Evolutionary conservation across 2,888 invertebrate species (phyloP).

Genomic region (Scelioninae gen. 2): DNA sequence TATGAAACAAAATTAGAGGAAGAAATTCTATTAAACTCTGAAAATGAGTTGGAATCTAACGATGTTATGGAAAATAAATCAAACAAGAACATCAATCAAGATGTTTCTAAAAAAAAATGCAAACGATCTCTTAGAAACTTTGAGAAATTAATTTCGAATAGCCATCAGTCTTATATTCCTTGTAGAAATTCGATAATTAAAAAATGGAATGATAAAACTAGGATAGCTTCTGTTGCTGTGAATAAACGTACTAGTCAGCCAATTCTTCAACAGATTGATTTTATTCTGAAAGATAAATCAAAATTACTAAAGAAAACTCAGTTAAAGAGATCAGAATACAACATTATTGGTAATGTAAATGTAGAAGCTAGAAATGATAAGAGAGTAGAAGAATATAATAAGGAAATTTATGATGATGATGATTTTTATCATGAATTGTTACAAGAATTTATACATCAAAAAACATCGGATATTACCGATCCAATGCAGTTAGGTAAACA

Average conservation of each 20-base stretch:
- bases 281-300: slow-evolving; percentile 85
- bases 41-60: slow-evolving; percentile 63
- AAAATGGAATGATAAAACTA: slow-evolving; percentile 97
- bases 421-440: slow-evolving; percentile 97
- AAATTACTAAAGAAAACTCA: slow-evolving; percentile 88
- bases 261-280: slow-evolving; percentile 89
- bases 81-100: slow-evolving; percentile 75
- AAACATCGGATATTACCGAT: slow-evolving; percentile 88
- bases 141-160: slow-evolving; percentile 77
- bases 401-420: slow-evolving; percentile 95
- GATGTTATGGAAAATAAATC: slow-evolving; percentile 70
- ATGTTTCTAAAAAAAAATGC: slow-evolving; percentile 51
- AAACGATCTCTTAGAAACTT: slow-evolving; percentile 76
- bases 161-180: slow-evolving; percentile 79
- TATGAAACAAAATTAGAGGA: slow-evolving; percentile 75
- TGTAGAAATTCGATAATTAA: slow-evolving; percentile 89
- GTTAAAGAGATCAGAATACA: slow-evolving; percentile 84
- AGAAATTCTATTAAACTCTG: slow-evolving; percentile 81
- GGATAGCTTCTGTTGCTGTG: slow-evolving; percentile 81
- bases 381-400: slow-evolving; percentile 79
- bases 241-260: slow-evolving; percentile 80
- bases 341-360: slow-evolving; percentile 80
- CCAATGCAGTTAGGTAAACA: slow-evolving; percentile 91
- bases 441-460: slow-evolving; percentile 93
- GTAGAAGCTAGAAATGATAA: slow-evolving; percentile 68